Percentiles rank a stretch among this genome's conserved stretches.
Conservation (phyloP, 2,113 vertebrate genomes). For the Pelodiscus sinensis region DNA sequence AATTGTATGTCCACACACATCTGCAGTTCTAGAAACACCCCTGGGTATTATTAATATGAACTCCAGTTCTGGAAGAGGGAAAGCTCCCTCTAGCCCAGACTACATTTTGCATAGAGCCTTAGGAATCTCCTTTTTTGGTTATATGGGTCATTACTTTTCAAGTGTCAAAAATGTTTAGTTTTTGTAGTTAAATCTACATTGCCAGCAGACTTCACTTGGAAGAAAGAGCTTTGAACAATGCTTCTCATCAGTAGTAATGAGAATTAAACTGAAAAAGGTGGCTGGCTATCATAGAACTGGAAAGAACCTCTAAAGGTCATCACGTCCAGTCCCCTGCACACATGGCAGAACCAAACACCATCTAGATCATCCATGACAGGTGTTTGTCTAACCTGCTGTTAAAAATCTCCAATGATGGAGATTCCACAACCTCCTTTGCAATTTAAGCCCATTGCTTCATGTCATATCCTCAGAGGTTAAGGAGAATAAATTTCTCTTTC, state of each 20-base stretch:
- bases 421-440: too few relatives aligned
- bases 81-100: not conserved
- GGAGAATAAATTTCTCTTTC: too few relatives aligned
- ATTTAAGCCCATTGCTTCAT: too few relatives aligned
- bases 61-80: not conserved
- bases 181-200: not conserved
- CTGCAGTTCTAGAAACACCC: not conserved
- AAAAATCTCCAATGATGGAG: too few relatives aligned
- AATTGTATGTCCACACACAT: not conserved
- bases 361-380: too few relatives aligned
- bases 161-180: not conserved
- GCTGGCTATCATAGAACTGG: not conserved
- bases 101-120: not conserved
- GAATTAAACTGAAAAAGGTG: not conserved
- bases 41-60: not conserved
- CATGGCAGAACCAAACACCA: too few relatives aligned
- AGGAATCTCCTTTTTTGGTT: not conserved
- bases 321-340: too few relatives aligned
- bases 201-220: not conserved
- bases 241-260: not conserved
- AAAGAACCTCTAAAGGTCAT: not conserved
- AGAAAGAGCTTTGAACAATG: not conserved
- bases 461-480: too few relatives aligned
- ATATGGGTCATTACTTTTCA: not conserved
- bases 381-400: too few relatives aligned